phyloP scores from a whole-genome alignment of 2,888 invertebrate genomes.

The Crioceris asparagi region DNA sequence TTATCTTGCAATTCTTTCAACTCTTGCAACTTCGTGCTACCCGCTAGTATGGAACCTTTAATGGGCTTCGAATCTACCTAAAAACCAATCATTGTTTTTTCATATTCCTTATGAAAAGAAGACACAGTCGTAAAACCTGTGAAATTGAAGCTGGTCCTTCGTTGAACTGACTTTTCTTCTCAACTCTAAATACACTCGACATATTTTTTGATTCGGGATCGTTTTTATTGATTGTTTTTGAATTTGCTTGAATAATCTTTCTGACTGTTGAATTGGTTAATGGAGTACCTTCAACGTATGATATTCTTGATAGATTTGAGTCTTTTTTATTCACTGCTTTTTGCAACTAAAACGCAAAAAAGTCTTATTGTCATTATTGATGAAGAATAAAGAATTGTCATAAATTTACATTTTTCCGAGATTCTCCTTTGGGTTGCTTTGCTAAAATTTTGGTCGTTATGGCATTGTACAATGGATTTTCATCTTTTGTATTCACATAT shows the following conservation, averaged over 20 bases:
- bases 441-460: slow-evolving; percentile 2
- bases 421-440: not conserved
- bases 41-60: not conserved
- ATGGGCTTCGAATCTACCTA: not conserved
- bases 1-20: not conserved
- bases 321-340: slow-evolving; percentile 1
- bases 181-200: not conserved
- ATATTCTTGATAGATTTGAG: not conserved
- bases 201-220: not conserved
- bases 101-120: not conserved
- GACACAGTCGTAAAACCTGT: too few relatives aligned
- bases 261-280: slow-evolving; percentile 6
- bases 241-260: slow-evolving; percentile 3
- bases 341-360: slow-evolving; percentile 4
- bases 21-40: not conserved
- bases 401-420: slow-evolving; percentile 3
- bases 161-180: too few relatives aligned
- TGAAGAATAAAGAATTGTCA: not conserved
- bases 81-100: not conserved
- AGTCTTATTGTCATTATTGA: not conserved
- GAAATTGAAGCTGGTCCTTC: too few relatives aligned
- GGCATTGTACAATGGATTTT: slow-evolving; percentile 4
- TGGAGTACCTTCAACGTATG: slow-evolving; percentile 1
- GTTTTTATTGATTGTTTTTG: too few relatives aligned
- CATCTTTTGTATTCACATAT: slow-evolving; percentile 3